A percentile compares a stretch with the other conserved stretches of the same genome.
phyloP scores from a whole-genome alignment of 64 coral and sea anemone genomes.

The Montipora capricornis region DNA sequence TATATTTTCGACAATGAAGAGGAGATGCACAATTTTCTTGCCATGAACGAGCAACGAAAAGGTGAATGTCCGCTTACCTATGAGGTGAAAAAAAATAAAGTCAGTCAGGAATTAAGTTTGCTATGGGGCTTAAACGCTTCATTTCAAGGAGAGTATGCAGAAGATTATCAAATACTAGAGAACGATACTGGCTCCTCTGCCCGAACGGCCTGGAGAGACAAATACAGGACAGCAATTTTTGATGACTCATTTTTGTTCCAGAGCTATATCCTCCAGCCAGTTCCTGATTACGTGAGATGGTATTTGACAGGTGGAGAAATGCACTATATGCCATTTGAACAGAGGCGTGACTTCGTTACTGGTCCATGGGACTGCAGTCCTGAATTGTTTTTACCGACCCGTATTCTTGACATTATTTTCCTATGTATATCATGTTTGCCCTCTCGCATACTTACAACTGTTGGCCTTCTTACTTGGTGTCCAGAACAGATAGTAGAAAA shows the following conservation, averaged over 20 bases:
- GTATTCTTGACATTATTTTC: neutral
- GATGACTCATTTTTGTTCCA: neutral
- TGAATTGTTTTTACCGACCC: neutral
- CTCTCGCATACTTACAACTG: neutral
- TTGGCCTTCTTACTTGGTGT: neutral
- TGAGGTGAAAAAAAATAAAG: neutral
- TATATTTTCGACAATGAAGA: too few relatives aligned
- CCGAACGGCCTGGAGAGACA: neutral
- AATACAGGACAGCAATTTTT: neutral
- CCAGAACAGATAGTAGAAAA: neutral
- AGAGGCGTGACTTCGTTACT: neutral
- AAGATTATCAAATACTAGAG: neutral
- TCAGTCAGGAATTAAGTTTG: neutral
- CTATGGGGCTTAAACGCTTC: neutral
- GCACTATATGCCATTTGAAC: conserved; percentile 3
- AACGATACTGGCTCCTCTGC: neutral
- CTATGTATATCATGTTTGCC: neutral
- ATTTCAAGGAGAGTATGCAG: neutral
- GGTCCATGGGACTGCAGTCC: neutral
- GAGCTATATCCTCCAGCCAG: neutral
- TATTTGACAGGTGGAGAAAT: conserved; percentile 1
- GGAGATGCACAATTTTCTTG: neutral
- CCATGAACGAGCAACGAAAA: neutral
- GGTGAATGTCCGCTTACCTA: neutral
- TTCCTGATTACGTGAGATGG: conserved; percentile 30